Conservation (phyloP, 1,140 invertebrate genomes). For the Zaprionus davidi region DNA sequence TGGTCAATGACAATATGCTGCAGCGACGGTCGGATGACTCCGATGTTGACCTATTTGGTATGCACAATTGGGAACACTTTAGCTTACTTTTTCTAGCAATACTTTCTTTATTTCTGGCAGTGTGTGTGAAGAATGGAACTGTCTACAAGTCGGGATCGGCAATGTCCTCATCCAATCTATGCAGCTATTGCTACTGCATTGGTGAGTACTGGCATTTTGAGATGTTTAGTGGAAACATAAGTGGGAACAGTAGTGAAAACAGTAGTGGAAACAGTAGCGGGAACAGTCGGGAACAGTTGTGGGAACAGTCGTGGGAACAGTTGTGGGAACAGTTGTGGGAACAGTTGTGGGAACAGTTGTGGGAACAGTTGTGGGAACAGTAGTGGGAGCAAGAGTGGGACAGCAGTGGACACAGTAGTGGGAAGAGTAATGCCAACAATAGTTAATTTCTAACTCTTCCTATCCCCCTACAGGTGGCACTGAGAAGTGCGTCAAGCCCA, state of each 20-base stretch:
- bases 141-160: constrained; percentile 89
- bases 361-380: not conserved
- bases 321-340: not conserved
- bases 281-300: not conserved
- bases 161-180: constrained; percentile 90
- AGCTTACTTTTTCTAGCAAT: not conserved
- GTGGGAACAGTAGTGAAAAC: not conserved
- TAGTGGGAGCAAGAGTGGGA: not conserved
- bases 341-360: not conserved
- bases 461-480: constrained; percentile 85
- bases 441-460: not conserved
- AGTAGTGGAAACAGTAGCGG: not conserved
- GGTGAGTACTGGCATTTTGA: constrained; percentile 51
- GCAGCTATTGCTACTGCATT: constrained; percentile 95
- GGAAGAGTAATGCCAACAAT: not conserved
- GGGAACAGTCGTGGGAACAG: not conserved
- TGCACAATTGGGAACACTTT: not conserved
- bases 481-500: constrained; percentile 91
- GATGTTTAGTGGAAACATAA: not conserved
- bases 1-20: constrained; percentile 82
- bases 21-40: constrained; percentile 77
- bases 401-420: not conserved
- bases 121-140: constrained; percentile 82
- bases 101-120: constrained; percentile 28
- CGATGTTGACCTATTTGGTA: constrained; percentile 75